These are phyloP conservation scores for Carlito syrichta DNA, from an alignment of 2,113 vertebrate genomes.

Conservation along the genomic window DNA sequence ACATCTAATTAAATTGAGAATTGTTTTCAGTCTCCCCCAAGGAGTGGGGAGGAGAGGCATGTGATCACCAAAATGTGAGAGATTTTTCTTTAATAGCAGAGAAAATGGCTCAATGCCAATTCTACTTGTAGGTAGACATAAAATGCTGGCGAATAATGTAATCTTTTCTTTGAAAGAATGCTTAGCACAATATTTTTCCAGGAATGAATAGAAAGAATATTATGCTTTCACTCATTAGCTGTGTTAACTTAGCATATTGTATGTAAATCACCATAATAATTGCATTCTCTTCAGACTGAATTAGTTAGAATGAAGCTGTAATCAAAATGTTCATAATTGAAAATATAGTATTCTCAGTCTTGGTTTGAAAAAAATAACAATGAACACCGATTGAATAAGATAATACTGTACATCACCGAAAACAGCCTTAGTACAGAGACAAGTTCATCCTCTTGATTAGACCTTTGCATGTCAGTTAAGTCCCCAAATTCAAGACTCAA, in stretches of 20 bases:
- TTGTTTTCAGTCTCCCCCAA: neutral
- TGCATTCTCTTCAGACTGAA: conserved; percentile 57
- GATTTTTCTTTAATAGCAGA: conserved; percentile 30
- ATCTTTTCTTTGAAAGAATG: conserved; percentile 63
- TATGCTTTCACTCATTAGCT: conserved; percentile 54
- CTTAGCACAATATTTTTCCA: conserved; percentile 71
- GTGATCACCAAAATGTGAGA: neutral
- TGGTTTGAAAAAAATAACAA: conserved; percentile 23
- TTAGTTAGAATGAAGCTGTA: conserved; percentile 63
- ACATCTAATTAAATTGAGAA: neutral
- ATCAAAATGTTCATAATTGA: conserved; percentile 62
- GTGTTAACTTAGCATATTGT: conserved; percentile 69
- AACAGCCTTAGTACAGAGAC: neutral
- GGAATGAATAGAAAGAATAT: conserved; percentile 57
- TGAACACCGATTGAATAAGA: conserved; percentile 16
- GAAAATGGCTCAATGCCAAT: conserved; percentile 68
- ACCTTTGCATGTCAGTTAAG: conserved; percentile 11
- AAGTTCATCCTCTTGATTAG: neutral
- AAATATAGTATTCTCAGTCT: conserved; percentile 39
- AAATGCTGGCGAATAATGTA: neutral
- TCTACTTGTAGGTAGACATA: conserved; percentile 33
- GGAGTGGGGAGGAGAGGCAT: neutral
- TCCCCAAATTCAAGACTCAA: neutral
- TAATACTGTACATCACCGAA: neutral
- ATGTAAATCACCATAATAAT: conserved; percentile 75